phyloP scores from a whole-genome alignment of 2,113 vertebrate genomes.

The Toxotes chatareus region DNA sequence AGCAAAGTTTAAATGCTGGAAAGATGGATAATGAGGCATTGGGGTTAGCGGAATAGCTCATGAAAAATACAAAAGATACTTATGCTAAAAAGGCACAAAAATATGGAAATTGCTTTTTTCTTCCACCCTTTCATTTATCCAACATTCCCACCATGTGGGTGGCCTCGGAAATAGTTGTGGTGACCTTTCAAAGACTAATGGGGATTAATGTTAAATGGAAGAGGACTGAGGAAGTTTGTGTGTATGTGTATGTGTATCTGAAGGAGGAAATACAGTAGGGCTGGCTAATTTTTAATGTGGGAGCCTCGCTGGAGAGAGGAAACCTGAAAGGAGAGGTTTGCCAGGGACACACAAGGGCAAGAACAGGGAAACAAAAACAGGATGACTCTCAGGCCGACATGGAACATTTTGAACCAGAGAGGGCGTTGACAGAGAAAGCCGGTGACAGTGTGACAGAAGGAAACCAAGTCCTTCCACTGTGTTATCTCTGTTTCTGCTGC shows the following conservation, averaged over 20 bases:
- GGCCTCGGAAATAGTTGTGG: slow-evolving; percentile 70
- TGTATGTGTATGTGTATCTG: slow-evolving; percentile 34
- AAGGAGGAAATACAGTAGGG: slow-evolving; percentile 61
- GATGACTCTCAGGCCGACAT: slow-evolving; percentile 64
- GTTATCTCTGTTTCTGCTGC: slow-evolving; percentile 54
- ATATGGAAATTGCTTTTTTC: slow-evolving; percentile 59
- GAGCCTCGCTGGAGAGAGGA: slow-evolving; percentile 68
- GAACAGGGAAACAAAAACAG: slow-evolving; percentile 80
- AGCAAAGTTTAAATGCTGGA: slow-evolving; percentile 36
- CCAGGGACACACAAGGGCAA: slow-evolving; percentile 63
- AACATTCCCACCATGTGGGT: slow-evolving; percentile 51
- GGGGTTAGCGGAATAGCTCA: slow-evolving; percentile 37
- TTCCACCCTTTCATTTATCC: slow-evolving; percentile 40
- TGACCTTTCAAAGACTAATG: slow-evolving; percentile 65
- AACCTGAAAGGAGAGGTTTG: slow-evolving; percentile 69
- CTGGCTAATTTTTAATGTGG: slow-evolving; percentile 49
- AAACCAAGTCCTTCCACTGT: slow-evolving; percentile 40
- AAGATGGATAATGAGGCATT: slow-evolving; percentile 55
- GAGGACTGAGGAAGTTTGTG: slow-evolving; percentile 63
- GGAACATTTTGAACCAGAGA: slow-evolving; percentile 72
- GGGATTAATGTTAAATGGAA: slow-evolving; percentile 67
- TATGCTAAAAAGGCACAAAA: slow-evolving; percentile 40
- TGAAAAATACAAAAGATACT: slow-evolving; percentile 54
- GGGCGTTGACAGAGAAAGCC: slow-evolving; percentile 54
- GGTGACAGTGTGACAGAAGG: slow-evolving; percentile 64